Conservation (phyloP, 2,797 vertebrate species). For the Chaenodraco wilsoni region DNA sequence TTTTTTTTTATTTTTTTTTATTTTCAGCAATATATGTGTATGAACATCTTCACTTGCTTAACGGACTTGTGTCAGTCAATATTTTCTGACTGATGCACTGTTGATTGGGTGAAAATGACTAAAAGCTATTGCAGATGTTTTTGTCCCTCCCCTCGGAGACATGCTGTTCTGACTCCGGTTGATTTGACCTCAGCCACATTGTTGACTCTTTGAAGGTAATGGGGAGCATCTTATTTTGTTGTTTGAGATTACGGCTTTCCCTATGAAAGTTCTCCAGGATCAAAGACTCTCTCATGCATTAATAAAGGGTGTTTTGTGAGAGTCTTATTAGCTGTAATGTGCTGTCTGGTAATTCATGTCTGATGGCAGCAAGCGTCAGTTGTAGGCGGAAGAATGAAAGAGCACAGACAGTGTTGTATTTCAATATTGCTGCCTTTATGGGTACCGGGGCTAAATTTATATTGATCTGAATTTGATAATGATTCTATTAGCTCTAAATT, state of each 20-base stretch:
- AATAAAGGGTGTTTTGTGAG: slow-evolving; percentile 83
- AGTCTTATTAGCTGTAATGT: slow-evolving; percentile 84
- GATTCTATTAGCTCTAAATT: slow-evolving; percentile 89
- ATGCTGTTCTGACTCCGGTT: slow-evolving; percentile 30
- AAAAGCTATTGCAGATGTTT: slow-evolving; percentile 34
- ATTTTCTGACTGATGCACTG: slow-evolving; percentile 6
- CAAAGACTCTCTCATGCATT: slow-evolving; percentile 80
- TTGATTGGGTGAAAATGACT: slow-evolving; percentile 29
- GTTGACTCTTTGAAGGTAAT: slow-evolving; percentile 73
- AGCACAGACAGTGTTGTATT: slow-evolving; percentile 84
- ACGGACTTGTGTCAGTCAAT: not conserved
- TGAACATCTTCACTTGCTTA: not conserved
- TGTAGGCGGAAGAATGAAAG: slow-evolving; percentile 77
- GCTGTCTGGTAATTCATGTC: slow-evolving; percentile 81
- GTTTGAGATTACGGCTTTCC: slow-evolving; percentile 73
- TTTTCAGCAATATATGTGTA: slow-evolving; percentile 6
- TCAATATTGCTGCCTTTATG: slow-evolving; percentile 86
- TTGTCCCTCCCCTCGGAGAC: slow-evolving; percentile 40
- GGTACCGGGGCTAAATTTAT: slow-evolving; percentile 82
- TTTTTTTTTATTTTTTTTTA: not conserved
- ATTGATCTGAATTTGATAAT: slow-evolving; percentile 89
- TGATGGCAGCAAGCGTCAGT: slow-evolving; percentile 79
- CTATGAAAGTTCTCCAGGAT: slow-evolving; percentile 77
- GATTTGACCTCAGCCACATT: slow-evolving; percentile 69
- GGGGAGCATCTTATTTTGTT: slow-evolving; percentile 75